Base-by-base conservation (phyloP, 2,797 vertebrate species). In the Phataginus tricuspis region DNA sequence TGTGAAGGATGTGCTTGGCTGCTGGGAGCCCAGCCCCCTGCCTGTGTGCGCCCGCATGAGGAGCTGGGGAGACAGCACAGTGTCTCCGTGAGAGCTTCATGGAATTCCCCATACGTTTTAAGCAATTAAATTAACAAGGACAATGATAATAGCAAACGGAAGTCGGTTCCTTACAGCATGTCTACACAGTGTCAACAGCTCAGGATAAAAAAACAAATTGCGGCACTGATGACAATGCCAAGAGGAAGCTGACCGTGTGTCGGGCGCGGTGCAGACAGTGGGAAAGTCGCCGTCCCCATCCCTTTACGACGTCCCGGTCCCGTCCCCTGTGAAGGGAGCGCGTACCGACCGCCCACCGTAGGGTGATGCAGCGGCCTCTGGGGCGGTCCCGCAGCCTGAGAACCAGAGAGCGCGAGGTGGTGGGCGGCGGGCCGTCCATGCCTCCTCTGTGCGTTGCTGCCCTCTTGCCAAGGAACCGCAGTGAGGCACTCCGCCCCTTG, bases 1-100 rank as follows among this genome's bases (percentile, higher is more conserved):
- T 4, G 5, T 19, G 27, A 42, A 71, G n/a, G n/a, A 5, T 21
- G 45, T 14, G 8, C 64, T 27, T 29, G 6, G 16, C 9, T 0
- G 0, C 25, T 6, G 0, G 0, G 34, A 27, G 39, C 18, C 1
- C 1, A 16, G 23, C 5, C 51, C 25, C 21, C 21, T 42, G 29
- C 45, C 2, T 14, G 3, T 1, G 2, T 5, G 6, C 15, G 16
- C 53, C 14, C 9, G 2, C 13, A 3, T 0, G 0, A 0, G 0
- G 25, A 74, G 4, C 10, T 7, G 27, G 27, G 29, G 49, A 39
- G 13, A 2, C 6, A 39, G 7, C 1, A 0, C 1, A 0, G 19
- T 3, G 3, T 29, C 8, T 12, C 27, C 1, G 1, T 0, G 1
- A 21, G 31, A 53, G 14, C 34, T 37, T 6, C 0, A 1, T 2